phyloP scores from a whole-genome alignment of 2,888 invertebrate genomes.

The Chloroclystis v-ata region DNA sequence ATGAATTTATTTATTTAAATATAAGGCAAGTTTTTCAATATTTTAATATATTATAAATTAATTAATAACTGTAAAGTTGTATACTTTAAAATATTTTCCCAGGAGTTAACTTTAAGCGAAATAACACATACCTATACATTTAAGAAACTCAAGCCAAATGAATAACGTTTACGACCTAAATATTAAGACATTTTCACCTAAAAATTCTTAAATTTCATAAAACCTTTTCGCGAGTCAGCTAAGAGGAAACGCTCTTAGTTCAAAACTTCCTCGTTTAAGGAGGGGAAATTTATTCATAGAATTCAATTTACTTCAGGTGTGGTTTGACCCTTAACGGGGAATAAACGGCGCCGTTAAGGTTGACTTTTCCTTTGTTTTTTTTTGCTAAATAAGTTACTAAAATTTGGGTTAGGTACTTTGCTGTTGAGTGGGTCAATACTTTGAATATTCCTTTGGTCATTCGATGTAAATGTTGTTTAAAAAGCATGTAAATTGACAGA shows the following conservation, averaged over 20 bases:
- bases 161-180: too few relatives aligned
- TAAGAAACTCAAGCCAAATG: too few relatives aligned
- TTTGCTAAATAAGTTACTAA: conserved; percentile 18
- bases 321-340: conserved; percentile 69
- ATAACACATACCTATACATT: too few relatives aligned
- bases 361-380: conserved; percentile 57
- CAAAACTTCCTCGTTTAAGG: conserved; percentile 15
- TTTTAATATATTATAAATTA: too few relatives aligned
- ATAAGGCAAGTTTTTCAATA: too few relatives aligned
- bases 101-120: too few relatives aligned
- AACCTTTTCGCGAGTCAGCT: conserved; percentile 12
- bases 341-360: conserved; percentile 64
- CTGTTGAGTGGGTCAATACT: not conserved
- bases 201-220: conserved; percentile 4
- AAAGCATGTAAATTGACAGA: too few relatives aligned
- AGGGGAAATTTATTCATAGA: conserved; percentile 67
- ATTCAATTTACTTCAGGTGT: conserved; percentile 73
- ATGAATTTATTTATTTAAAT: too few relatives aligned
- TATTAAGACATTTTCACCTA: not conserved
- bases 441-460: not conserved
- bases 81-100: too few relatives aligned
- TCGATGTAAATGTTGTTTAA: too few relatives aligned
- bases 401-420: not conserved
- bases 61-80: too few relatives aligned
- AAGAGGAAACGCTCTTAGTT: conserved; percentile 19